phyloP scores from a whole-genome alignment of 1,140 invertebrate genomes.

The Micrasema longulum region DNA sequence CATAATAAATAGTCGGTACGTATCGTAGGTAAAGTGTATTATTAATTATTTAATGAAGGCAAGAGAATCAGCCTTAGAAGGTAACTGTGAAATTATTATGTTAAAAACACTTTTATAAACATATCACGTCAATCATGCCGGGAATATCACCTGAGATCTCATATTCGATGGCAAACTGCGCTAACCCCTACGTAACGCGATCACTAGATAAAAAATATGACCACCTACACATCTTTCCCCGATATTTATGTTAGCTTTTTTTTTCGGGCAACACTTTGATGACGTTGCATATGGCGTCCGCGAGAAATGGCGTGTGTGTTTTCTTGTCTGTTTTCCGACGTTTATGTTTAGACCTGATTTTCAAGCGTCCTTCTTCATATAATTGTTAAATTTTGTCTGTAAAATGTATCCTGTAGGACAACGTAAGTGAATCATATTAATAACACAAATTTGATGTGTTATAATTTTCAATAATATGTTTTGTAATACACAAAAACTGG shows the following conservation, averaged over 20 bases:
- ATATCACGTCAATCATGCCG: too few species aligned
- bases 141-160: too few species aligned
- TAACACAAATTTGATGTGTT: conserved; percentile 24
- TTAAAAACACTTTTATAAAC: too few species aligned
- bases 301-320: conserved; percentile 46
- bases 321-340: conserved; percentile 39
- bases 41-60: too few species aligned
- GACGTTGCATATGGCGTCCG: conserved; percentile 48
- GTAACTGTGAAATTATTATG: too few species aligned
- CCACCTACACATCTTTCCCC: too few species aligned
- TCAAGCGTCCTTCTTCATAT: conserved; percentile 22
- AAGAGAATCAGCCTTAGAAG: too few species aligned
- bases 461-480: conserved; percentile 35
- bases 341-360: conserved; percentile 37
- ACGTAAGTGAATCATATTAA: conserved; percentile 63
- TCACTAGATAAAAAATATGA: too few species aligned
- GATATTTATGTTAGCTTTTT: background rate
- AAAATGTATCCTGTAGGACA: conserved; percentile 68
- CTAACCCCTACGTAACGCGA: too few species aligned
- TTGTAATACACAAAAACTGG: conserved; percentile 21
- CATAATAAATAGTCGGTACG: too few species aligned
- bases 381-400: conserved; percentile 41
- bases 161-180: too few species aligned
- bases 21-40: too few species aligned
- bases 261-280: conserved; percentile 40